A percentile compares a stretch with the other conserved stretches of the same genome.
phyloP scores from a whole-genome alignment of 2,113 vertebrate species.

The Bungarus multicinctus region DNA sequence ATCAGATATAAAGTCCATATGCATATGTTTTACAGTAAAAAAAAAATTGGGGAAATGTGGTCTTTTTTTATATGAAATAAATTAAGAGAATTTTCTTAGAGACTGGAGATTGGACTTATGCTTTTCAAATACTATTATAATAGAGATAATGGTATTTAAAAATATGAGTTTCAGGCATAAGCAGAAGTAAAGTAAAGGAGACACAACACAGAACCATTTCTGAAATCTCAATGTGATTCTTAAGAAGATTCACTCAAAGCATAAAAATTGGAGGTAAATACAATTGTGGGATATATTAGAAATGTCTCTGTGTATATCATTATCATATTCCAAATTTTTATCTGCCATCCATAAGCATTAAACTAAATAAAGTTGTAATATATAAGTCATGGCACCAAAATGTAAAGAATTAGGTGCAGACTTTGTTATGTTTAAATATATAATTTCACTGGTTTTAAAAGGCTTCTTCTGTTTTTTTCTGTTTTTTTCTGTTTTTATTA shows the following conservation, averaged over 20 bases:
- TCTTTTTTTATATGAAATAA: background rate
- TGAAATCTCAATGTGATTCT: background rate
- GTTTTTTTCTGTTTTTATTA: too few species aligned
- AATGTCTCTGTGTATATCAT: background rate
- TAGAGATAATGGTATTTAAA: background rate
- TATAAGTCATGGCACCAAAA: background rate
- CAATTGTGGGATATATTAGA: background rate
- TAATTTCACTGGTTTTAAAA: background rate
- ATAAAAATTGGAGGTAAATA: background rate
- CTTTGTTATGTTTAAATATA: background rate
- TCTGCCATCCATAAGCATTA: background rate
- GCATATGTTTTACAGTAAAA: background rate
- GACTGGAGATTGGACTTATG: background rate
- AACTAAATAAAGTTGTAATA: background rate
- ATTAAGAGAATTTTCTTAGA: background rate
- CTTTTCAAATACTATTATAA: background rate
- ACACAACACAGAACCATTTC: background rate
- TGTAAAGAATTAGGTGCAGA: background rate
- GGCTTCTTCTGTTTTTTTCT: too few species aligned
- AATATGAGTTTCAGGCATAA: background rate
- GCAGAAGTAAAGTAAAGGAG: background rate
- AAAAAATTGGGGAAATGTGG: background rate
- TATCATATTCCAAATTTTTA: background rate
- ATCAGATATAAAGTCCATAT: background rate
- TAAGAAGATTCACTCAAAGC: background rate